Conservation (phyloP, 2,797 vertebrate species). For the Sardinella longiceps region DNA sequence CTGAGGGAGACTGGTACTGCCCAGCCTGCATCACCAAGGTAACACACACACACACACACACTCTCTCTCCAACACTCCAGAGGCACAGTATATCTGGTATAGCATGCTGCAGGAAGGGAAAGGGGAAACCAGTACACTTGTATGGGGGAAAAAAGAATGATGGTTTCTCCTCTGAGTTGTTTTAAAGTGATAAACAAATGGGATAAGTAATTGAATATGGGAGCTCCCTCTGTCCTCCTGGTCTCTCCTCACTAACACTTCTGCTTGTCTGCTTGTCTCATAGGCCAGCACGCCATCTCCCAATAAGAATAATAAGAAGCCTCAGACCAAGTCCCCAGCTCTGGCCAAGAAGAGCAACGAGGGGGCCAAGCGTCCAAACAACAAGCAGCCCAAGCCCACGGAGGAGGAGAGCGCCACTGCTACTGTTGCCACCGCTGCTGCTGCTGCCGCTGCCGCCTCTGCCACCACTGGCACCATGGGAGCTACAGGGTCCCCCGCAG, state of each 20-base stretch:
- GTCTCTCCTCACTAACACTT: too few species aligned
- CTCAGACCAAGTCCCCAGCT: slow-evolving; percentile 78
- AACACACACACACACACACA: slow-evolving; percentile 47
- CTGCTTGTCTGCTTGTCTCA: slow-evolving; percentile 42
- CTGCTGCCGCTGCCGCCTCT: slow-evolving; percentile 70
- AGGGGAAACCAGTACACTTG: not conserved
- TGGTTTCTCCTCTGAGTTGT: not conserved
- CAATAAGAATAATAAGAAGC: slow-evolving; percentile 88
- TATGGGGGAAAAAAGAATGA: not conserved
- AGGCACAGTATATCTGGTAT: not conserved
- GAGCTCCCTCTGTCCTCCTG: too few species aligned
- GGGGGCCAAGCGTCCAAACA: slow-evolving; percentile 83
- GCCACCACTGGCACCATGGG: slow-evolving; percentile 73
- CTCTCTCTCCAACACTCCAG: not conserved
- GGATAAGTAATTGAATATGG: too few species aligned
- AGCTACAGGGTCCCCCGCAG: not conserved
- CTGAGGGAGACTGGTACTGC: slow-evolving; percentile 99
- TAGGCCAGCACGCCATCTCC: slow-evolving; percentile 93
- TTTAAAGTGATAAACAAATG: too few species aligned
- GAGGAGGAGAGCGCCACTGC: slow-evolving; percentile 79
- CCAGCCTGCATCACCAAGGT: slow-evolving; percentile 98
- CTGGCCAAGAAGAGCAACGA: slow-evolving; percentile 77
- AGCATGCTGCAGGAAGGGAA: not conserved
- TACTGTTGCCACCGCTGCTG: slow-evolving; percentile 71
- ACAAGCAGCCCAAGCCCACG: slow-evolving; percentile 84